Conservation (phyloP, 2,113 vertebrate species). For the Paratilapia polleni region DNA sequence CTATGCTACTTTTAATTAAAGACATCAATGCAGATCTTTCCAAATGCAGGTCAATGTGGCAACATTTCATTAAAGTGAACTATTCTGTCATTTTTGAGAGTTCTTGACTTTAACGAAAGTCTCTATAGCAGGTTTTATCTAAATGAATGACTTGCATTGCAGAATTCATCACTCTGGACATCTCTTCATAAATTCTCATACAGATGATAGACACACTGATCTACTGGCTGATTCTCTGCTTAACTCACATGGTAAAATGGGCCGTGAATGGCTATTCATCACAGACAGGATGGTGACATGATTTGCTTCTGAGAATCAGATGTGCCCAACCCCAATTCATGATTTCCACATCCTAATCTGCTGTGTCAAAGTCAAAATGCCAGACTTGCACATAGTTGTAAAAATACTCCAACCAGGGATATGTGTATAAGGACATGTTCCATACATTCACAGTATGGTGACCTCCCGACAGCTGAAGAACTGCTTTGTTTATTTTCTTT, state of each 20-base stretch:
- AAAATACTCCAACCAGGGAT: too few species aligned
- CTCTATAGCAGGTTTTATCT: not conserved
- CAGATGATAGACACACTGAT: not conserved
- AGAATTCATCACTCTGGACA: not conserved
- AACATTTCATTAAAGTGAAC: not conserved
- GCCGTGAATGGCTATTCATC: not conserved
- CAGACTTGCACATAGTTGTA: not conserved
- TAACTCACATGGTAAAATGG: not conserved
- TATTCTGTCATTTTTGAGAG: not conserved
- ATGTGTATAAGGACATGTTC: not conserved
- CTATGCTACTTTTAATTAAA: slow-evolving; percentile 14
- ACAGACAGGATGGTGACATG: not conserved
- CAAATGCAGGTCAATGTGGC: not conserved
- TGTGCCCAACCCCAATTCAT: not conserved
- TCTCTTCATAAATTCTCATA: not conserved
- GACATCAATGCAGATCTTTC: not conserved
- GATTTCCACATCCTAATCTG: accelerated
- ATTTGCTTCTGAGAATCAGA: not conserved
- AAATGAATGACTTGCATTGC: not conserved
- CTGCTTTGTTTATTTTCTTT: not conserved
- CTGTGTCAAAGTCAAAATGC: not conserved
- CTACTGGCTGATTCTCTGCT: not conserved
- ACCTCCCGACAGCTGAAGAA: too few species aligned
- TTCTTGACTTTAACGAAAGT: not conserved
- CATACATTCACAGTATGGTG: too few species aligned